These are phyloP conservation scores for Drosophila auraria DNA, from an alignment of 1,140 invertebrate genomes.

Conservation along the genomic window DNA sequence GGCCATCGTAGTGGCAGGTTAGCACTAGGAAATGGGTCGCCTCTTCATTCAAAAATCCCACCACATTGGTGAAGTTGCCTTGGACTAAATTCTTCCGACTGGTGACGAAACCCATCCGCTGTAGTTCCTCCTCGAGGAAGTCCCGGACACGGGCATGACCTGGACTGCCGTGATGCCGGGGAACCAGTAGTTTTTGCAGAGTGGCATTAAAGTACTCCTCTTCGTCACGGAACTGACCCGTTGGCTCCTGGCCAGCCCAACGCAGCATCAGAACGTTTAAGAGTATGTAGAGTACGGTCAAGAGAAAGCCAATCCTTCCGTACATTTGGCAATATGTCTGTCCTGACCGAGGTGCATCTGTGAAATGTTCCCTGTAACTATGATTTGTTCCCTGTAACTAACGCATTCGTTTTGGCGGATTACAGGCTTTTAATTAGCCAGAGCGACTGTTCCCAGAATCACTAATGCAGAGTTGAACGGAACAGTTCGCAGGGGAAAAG, in stretches of 20 bases:
- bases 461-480: not conserved
- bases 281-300: slow-evolving; percentile 10
- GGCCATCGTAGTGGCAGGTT: slow-evolving; percentile 53
- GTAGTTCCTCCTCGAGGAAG: slow-evolving; percentile 85
- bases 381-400: slow-evolving; percentile 14
- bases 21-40: slow-evolving; percentile 25
- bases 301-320: not conserved
- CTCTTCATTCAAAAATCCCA: slow-evolving; percentile 31
- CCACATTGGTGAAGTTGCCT: slow-evolving; percentile 24
- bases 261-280: slow-evolving; percentile 1
- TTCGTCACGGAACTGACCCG: slow-evolving; percentile 76
- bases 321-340: not conserved
- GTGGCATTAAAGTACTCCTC: slow-evolving; percentile 87
- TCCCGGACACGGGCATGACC: slow-evolving; percentile 89
- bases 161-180: slow-evolving; percentile 90
- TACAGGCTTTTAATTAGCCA: slow-evolving; percentile 1
- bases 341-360: not conserved
- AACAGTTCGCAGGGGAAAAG: not conserved
- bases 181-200: slow-evolving; percentile 89
- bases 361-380: not conserved
- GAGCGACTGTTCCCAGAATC: slow-evolving; percentile 3
- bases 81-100: slow-evolving; percentile 9
- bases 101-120: slow-evolving; percentile 19
- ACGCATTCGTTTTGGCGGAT: slow-evolving; percentile 22
- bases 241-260: not conserved